Evolutionary conservation across 2,797 vertebrate genomes (phyloP), one percentile per base, ranked within the genome.

Genomic region (Adelosebastes latens): DNA sequence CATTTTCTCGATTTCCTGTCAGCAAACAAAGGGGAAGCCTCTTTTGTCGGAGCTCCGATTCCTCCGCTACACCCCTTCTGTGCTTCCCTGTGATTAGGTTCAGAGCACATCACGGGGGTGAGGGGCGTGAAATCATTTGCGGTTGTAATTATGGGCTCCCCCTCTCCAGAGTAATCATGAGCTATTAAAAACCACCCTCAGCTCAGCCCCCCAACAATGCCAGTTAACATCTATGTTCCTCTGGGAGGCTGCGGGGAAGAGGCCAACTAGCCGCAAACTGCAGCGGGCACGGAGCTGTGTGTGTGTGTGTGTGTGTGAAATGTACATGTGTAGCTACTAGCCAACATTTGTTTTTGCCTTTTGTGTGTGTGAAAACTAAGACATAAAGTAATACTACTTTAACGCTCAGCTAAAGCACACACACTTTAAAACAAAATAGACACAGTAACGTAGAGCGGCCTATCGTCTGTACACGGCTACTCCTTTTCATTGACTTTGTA

Each of bases 101-200:
- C 83, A 87, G 85, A 91, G 90, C 87, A 85, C 84, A 83, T 90
- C 53, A 61, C 63, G 80, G 83, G 84, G 90, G 88, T 84, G 90
- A 87, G 90, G 88, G 90, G 89, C 82, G 88, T 93, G 90, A 94
- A 94, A 92, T 93, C 89, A 94, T 93, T 95, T 93, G 91, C 84
- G 91, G 91, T 88, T 92, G 82, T 94, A 93, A 94, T 93, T 90
- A 93, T 84, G 90, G 89, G 84, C 88, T 95, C 89, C 90, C 36
- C 91, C 91, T 93, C 93, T 94, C 93, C 88, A 91, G 91, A 94
- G 93, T 93, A 94, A 95, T 95, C 89, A 95, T 86, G 87, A 91
- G 91, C 92, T 90, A 94, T 95, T 95, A 95, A 92, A 94, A 91
- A 88, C 81, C 88, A 88, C 86, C 89, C 86, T 87, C 75, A 63